A percentile compares a stretch with the other conserved stretches of the same genome.
Evolutionary conservation across 2,797 vertebrate genomes (phyloP).

Genomic region (Pseudomugil gertrudae): DNA sequence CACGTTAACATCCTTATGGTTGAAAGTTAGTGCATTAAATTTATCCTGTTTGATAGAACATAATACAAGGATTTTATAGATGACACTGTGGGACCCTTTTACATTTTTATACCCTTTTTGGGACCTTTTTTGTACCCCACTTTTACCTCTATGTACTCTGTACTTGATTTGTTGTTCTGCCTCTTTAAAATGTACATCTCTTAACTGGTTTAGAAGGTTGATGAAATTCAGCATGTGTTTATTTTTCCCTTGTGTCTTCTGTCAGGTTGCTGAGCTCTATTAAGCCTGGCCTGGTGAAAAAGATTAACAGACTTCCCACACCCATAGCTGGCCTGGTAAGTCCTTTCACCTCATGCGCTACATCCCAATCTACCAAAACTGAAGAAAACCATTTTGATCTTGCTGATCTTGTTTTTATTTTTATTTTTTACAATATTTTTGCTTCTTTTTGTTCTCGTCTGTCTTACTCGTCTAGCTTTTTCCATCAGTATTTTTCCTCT

Average conservation of each 20-base stretch:
- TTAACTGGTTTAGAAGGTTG: not conserved
- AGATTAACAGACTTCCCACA: conserved; percentile 95
- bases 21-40: not conserved
- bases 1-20: conserved; percentile 26
- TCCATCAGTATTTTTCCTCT: not conserved
- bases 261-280: conserved; percentile 93
- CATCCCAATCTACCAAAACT: not conserved
- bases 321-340: conserved; percentile 96
- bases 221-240: not conserved
- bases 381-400: not conserved
- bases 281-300: conserved; percentile 94
- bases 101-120: not conserved
- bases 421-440: not conserved
- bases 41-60: conserved; percentile 34
- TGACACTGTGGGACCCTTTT: conserved; percentile 15
- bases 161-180: conserved; percentile 13
- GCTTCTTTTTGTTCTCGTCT: not conserved
- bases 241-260: conserved; percentile 17
- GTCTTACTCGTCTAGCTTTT: not conserved
- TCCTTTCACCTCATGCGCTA: conserved; percentile 40
- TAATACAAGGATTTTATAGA: conserved; percentile 30
- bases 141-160: conserved; percentile 2
- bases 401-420: conserved; percentile 3
- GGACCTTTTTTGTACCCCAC: not conserved
- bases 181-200: not conserved